Conservation (phyloP, 2,797 vertebrate species). For the Phoebastria nigripes region DNA sequence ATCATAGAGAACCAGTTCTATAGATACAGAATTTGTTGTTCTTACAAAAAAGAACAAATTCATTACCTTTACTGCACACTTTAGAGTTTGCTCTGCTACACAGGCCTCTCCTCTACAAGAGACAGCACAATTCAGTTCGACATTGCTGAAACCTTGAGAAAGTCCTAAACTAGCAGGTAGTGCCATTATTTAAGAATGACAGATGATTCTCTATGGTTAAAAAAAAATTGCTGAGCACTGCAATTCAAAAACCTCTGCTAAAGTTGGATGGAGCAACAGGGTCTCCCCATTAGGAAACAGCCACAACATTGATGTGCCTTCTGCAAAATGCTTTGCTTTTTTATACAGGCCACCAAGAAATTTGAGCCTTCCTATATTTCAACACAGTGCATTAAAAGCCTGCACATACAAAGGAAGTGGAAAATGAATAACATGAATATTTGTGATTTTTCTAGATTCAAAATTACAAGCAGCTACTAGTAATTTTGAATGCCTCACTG, state of each 20-base stretch:
- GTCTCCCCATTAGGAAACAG: neutral
- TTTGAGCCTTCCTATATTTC: neutral
- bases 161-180: neutral
- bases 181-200: slow-evolving; percentile 33
- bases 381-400: neutral
- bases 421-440: neutral
- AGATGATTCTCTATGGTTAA: neutral
- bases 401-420: neutral
- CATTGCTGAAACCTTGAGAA: slow-evolving; percentile 26
- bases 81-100: neutral
- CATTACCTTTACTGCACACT: neutral
- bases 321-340: neutral
- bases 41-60: neutral
- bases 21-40: neutral
- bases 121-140: neutral
- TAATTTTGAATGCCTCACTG: neutral
- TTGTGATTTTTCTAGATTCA: neutral
- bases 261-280: neutral
- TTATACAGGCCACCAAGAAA: neutral
- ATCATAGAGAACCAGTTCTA: neutral
- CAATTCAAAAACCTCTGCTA: neutral
- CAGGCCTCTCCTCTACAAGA: neutral
- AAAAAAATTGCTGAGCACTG: slow-evolving; percentile 1
- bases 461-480: neutral
- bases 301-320: neutral